Percentiles rank a stretch among this genome's conserved stretches.
Evolutionary conservation across 2,113 vertebrate species (phyloP).

Genomic region (Pongo pygmaeus): DNA sequence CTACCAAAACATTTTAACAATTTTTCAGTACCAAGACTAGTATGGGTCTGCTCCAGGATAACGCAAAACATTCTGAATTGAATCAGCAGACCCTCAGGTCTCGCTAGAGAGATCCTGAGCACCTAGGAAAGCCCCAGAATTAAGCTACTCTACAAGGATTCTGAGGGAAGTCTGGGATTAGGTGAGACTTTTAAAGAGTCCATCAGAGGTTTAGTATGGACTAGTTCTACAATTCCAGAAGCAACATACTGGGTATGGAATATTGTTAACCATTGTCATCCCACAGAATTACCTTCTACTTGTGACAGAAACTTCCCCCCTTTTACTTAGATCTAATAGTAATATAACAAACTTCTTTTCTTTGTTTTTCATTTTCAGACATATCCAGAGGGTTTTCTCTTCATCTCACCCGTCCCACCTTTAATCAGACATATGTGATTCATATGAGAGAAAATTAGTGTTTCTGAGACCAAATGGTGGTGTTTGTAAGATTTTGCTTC

Average conservation of each 20-base stretch:
- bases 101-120: not conserved
- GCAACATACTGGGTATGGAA: not conserved
- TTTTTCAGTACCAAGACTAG: not conserved
- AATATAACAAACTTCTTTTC: not conserved
- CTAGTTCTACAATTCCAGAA: not conserved
- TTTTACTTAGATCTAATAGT: not conserved
- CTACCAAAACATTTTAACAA: not conserved
- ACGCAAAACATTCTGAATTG: not conserved
- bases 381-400: not conserved
- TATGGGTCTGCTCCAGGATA: not conserved
- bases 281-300: not conserved
- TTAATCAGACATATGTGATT: not conserved
- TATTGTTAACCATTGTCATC: not conserved
- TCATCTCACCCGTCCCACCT: not conserved
- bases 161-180: not conserved
- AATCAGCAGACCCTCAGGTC: not conserved
- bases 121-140: not conserved
- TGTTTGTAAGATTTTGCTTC: not conserved
- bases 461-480: not conserved
- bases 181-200: not conserved
- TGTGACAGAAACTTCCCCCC: not conserved
- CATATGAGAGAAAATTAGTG: not conserved
- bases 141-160: not conserved
- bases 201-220: not conserved
- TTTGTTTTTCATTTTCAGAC: slow-evolving; percentile 16